Percentiles rank a stretch among this genome's conserved stretches.
These are phyloP conservation scores for Ceyx erithaca DNA, from an alignment of 2,797 vertebrate genomes.

Conservation along the genomic window DNA sequence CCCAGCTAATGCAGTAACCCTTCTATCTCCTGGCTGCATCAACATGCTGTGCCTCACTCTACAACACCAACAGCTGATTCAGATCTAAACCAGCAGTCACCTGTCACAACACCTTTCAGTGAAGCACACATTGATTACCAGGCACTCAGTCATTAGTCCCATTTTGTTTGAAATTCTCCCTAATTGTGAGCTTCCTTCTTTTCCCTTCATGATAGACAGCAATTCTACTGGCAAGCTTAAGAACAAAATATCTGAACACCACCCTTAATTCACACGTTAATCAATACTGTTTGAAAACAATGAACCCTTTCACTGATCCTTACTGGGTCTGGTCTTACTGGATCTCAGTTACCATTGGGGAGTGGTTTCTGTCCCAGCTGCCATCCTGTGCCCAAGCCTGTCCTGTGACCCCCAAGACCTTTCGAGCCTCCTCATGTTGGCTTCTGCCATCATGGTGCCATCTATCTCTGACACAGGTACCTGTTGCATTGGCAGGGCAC, in stretches of 20 bases:
- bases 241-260: slow-evolving; percentile 6
- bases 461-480: neutral
- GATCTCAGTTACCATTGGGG: neutral
- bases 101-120: slow-evolving; percentile 34
- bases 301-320: neutral
- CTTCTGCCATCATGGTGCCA: rapidly evolving
- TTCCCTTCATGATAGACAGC: slow-evolving; percentile 11
- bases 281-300: neutral
- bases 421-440: rapidly evolving
- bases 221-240: slow-evolving; percentile 10
- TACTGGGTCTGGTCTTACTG: neutral
- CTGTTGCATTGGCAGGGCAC: slow-evolving; percentile 65
- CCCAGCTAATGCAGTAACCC: neutral
- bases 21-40: neutral
- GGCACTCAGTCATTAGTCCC: slow-evolving; percentile 22
- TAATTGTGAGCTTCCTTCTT: slow-evolving; percentile 14
- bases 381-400: neutral
- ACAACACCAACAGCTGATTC: slow-evolving; percentile 2
- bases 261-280: slow-evolving; percentile 1
- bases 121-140: slow-evolving; percentile 11
- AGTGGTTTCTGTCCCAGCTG: neutral
- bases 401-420: neutral
- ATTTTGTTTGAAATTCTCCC: slow-evolving; percentile 33
- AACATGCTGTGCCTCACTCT: neutral
- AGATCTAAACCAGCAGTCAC: slow-evolving; percentile 18